Conservation (phyloP, 2,797 vertebrate genomes). For the Dipus sagitta region DNA sequence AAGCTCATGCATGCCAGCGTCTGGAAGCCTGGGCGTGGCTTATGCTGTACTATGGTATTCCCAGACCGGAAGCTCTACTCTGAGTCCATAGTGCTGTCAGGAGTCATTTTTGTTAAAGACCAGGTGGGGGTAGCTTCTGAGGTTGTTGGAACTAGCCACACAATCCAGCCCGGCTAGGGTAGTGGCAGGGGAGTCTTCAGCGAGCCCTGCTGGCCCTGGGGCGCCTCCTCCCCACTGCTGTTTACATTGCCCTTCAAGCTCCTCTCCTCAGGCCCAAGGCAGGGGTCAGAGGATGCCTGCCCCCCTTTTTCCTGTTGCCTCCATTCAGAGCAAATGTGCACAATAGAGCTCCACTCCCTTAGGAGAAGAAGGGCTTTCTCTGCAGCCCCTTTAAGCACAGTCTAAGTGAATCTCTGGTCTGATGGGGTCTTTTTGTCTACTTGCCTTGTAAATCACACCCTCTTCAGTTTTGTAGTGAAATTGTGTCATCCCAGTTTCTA, state of each 20-base stretch:
- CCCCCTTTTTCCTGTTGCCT: slow-evolving; percentile 53
- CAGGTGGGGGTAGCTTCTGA: background rate
- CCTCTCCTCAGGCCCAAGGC: background rate
- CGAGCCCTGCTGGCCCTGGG: background rate
- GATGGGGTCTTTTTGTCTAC: background rate
- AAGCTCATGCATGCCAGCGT: background rate
- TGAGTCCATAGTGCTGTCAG: fast-evolving
- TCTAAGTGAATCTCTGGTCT: slow-evolving; percentile 14
- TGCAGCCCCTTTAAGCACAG: background rate
- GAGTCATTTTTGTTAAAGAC: background rate
- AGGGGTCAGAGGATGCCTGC: slow-evolving; percentile 48
- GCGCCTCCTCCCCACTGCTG: background rate
- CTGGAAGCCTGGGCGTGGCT: background rate
- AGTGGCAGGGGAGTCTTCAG: background rate
- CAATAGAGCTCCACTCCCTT: background rate
- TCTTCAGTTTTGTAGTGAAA: slow-evolving; percentile 20
- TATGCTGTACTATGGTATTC: background rate
- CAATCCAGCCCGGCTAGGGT: too few relatives aligned
- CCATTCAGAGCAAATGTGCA: slow-evolving; percentile 24
- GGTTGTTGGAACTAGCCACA: background rate
- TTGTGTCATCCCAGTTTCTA: slow-evolving; percentile 30
- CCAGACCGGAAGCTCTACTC: background rate
- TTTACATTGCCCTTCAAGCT: background rate
- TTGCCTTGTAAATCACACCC: background rate
- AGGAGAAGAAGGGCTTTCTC: background rate